Evolutionary conservation across 2,797 vertebrate species (phyloP), one percentile per base, ranked within the genome.

Genomic region (Melanotaenia pygmaea): DNA sequence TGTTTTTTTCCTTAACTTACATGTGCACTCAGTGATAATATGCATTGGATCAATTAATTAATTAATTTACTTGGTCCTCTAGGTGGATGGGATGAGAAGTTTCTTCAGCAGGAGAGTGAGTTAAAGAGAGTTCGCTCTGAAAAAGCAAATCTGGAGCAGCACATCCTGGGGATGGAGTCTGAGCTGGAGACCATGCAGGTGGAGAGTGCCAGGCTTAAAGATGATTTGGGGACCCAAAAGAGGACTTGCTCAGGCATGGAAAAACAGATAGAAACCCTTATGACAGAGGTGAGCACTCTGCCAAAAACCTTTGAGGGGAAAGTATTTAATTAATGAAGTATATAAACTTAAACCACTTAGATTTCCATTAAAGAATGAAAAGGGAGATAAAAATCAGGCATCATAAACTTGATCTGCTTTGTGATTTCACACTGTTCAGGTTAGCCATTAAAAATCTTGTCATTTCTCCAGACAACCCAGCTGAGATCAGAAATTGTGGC

Each of bases 71-170:
- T 53, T 67, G n/a, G 11, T 45, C 78, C 12, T 74, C 6, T 18
- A 94, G 93, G 86, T 30, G 91, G 84, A 20, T 95, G 92, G 92
- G 89, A 93, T 20, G 93, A 96, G 68, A 95, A 88, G 51, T 94
- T 94, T 89, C 89, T 96, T 75, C 92, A 93, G 75, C 82, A 89
- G 78, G 94, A 95, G 90, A 95, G 92, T 0, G 91, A 96, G 74
- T 13, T 93, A 37, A 94, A 69, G 76, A 93, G 92, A 68, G 85
- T 91, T 40, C 93, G 92, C 74, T 95, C 92, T 5, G 95, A 97
- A 85, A 96, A 95, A 66, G 79, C 81, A 24, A 95, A 94, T 79
- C 72, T 88, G n/a, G 94, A 96, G 80, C 92, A 88, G 51, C 90
- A 89, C 13, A 91, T 91, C 26, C 88, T 95, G 8, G 94, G 94